Conservation (phyloP, 2,888 invertebrate genomes). For the Clusia tigrina region DNA sequence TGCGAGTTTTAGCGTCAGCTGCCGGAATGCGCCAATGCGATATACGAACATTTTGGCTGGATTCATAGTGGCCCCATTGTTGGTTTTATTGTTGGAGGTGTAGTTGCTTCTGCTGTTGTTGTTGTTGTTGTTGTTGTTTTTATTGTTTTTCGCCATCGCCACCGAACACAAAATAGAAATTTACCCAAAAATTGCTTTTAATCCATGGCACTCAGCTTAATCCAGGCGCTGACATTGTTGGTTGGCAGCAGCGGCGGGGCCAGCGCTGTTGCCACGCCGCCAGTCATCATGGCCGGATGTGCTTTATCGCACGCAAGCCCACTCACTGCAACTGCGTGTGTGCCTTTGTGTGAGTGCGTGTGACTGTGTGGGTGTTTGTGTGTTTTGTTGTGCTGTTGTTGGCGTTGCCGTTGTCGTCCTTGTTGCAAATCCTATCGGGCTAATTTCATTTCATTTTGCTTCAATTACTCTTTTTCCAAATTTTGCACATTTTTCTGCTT, state of each 20-base stretch:
- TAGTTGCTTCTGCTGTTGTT: background rate
- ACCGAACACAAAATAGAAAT: background rate
- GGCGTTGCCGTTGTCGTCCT: slow-evolving; percentile 11
- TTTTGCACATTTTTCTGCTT: slow-evolving; percentile 5
- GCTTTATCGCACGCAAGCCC: slow-evolving; percentile 1
- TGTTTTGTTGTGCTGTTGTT: slow-evolving; percentile 8
- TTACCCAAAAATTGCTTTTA: slow-evolving; percentile 19
- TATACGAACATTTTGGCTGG: too few relatives aligned
- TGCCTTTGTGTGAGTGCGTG: slow-evolving; percentile 1
- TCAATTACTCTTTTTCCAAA: background rate
- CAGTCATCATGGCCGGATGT: background rate
- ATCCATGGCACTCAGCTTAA: slow-evolving; percentile 30
- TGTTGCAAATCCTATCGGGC: slow-evolving; percentile 15
- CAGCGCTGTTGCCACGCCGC: background rate
- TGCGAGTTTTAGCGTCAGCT: too few relatives aligned
- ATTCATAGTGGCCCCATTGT: background rate
- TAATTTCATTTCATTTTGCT: slow-evolving; percentile 17
- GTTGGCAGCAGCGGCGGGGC: too few relatives aligned
- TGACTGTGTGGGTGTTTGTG: slow-evolving; percentile 15
- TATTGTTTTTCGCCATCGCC: background rate
- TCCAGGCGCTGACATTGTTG: slow-evolving; percentile 24
- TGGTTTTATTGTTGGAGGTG: slow-evolving; percentile 20
- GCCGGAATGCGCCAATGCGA: too few relatives aligned
- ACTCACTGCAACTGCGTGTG: slow-evolving; percentile 6
- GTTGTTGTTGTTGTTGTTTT: background rate